phyloP scores from a whole-genome alignment of 1,140 invertebrate species.

The Cotesia typhae region DNA sequence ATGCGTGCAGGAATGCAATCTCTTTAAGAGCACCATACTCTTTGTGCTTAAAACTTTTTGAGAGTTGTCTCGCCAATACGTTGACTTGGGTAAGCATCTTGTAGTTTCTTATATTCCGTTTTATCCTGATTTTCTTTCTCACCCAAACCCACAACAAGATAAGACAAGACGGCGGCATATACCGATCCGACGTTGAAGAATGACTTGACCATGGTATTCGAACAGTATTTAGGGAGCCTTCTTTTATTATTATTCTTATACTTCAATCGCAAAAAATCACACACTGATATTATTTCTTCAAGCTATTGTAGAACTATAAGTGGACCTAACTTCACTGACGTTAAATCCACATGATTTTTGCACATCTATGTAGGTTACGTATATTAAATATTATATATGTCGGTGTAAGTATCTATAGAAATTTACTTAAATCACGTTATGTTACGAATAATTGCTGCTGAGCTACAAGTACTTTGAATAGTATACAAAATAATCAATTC shows the following conservation, averaged over 20 bases:
- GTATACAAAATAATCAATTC: too few relatives aligned
- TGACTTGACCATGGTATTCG: conserved; percentile 36
- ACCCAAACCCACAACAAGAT: conserved; percentile 47
- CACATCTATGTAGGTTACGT: too few relatives aligned
- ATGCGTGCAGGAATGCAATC: conserved; percentile 27
- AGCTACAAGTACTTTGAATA: too few relatives aligned
- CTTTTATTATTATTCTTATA: conserved; percentile 27
- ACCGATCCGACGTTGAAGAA: conserved; percentile 50
- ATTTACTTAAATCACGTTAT: too few relatives aligned
- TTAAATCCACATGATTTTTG: too few relatives aligned
- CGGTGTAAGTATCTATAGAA: too few relatives aligned
- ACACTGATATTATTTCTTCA: conserved; percentile 4
- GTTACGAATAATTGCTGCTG: too few relatives aligned
- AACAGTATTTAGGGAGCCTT: conserved; percentile 33
- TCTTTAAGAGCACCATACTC: neutral
- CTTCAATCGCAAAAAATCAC: neutral
- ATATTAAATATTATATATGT: too few relatives aligned
- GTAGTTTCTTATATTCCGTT: conserved; percentile 53
- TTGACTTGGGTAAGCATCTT: conserved; percentile 52
- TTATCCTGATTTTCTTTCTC: conserved; percentile 35
- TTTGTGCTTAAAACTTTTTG: neutral
- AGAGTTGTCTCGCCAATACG: conserved; percentile 27
- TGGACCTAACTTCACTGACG: too few relatives aligned
- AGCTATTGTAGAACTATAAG: too few relatives aligned
- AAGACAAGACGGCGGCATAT: conserved; percentile 38